A percentile compares a stretch with the other conserved stretches of the same genome.
Evolutionary conservation across 1,140 invertebrate species (phyloP).

Genomic region (Chionoecetes opilio): DNA sequence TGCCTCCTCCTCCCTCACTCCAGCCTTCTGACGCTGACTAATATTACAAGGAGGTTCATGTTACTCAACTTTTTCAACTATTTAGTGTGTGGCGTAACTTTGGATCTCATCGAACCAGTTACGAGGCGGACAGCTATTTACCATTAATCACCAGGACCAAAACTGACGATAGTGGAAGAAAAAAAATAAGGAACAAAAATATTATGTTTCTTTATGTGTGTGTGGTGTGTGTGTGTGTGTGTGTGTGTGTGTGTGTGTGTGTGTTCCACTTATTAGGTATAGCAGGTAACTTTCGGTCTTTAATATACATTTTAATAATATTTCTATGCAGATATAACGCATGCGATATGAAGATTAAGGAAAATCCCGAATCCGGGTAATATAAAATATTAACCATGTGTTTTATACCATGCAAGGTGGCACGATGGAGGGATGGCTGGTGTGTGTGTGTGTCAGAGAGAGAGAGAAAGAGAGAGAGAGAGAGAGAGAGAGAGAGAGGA

Average conservation of each 20-base stretch:
- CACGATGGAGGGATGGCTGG: slow-evolving; percentile 6
- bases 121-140: background rate
- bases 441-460: slow-evolving; percentile 44
- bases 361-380: background rate
- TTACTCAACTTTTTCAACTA: background rate
- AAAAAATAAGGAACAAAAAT: background rate
- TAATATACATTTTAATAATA: background rate
- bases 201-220: background rate
- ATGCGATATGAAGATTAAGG: slow-evolving; percentile 3
- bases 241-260: background rate
- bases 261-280: background rate
- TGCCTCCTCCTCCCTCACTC: background rate
- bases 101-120: background rate
- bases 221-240: background rate
- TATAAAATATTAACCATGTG: background rate
- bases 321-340: background rate
- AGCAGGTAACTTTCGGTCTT: background rate
- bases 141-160: background rate
- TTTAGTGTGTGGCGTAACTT: background rate
- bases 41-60: background rate
- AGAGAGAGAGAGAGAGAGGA: slow-evolving; percentile 1
- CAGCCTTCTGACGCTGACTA: background rate
- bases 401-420: background rate
- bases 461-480: slow-evolving; percentile 36
- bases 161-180: background rate